Evolutionary conservation across 2,888 invertebrate genomes (phyloP).

Genomic region (Dolichomitus sp.): DNA sequence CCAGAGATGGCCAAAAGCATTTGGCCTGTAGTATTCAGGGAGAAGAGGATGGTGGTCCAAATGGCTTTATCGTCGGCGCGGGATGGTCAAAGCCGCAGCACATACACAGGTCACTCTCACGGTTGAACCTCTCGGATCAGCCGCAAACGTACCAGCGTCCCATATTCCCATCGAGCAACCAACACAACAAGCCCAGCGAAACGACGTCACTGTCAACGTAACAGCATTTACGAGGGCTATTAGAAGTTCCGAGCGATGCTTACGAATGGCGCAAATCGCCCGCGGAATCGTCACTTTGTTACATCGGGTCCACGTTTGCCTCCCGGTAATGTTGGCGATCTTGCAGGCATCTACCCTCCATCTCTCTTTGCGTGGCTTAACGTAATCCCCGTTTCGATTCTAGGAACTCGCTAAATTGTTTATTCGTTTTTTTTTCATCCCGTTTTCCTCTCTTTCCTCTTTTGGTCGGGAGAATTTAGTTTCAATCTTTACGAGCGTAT

Average conservation of each 20-base stretch:
- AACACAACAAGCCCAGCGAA: constrained; percentile 19
- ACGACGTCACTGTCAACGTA: constrained; percentile 74
- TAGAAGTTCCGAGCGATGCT: constrained; percentile 74
- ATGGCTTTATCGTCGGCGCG: constrained; percentile 53
- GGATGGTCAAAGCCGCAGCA: constrained; percentile 38
- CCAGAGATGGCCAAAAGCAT: constrained; percentile 20
- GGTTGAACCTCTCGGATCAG: constrained; percentile 8
- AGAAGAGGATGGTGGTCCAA: constrained; percentile 26
- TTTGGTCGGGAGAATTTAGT: background rate
- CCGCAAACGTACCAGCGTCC: constrained; percentile 12
- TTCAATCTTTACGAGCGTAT: background rate
- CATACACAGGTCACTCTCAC: constrained; percentile 14
- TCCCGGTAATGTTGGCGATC: constrained; percentile 52
- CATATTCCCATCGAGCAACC: constrained; percentile 28
- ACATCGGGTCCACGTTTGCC: constrained; percentile 60
- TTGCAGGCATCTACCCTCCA: background rate
- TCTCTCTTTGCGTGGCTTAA: constrained; percentile 21
- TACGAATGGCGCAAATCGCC: constrained; percentile 75
- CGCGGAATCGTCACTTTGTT: constrained; percentile 79
- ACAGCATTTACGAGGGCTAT: constrained; percentile 76
- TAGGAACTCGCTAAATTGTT: constrained; percentile 18
- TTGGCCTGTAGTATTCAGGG: constrained; percentile 3
- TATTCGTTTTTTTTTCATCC: background rate
- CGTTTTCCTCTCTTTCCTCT: background rate
- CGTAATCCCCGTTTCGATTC: constrained; percentile 28